phyloP scores from a whole-genome alignment of 2,888 invertebrate genomes.

The Peribatodes rhomboidaria region DNA sequence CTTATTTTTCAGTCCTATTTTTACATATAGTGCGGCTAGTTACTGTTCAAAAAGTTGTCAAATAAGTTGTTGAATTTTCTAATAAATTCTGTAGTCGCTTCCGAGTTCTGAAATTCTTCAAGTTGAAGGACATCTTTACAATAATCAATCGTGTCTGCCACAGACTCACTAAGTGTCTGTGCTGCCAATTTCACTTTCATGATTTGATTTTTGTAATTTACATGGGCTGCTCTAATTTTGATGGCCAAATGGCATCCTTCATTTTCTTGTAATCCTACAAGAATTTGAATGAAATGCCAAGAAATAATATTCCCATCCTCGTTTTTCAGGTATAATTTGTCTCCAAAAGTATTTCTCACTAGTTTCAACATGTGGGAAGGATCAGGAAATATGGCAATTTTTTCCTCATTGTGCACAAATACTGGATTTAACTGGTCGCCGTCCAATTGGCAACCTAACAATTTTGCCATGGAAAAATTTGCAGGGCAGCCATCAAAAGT shows the following conservation, averaged over 20 bases:
- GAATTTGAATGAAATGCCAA: conserved; percentile 18
- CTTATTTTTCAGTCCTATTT: too few species aligned
- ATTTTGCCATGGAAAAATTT: too few species aligned
- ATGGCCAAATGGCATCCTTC: conserved; percentile 42
- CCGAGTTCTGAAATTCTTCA: neutral
- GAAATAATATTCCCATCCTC: conserved; percentile 8
- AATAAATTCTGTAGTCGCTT: neutral
- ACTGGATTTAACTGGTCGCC: conserved; percentile 40
- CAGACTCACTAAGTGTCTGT: neutral
- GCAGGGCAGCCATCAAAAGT: too few species aligned
- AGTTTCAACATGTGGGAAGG: conserved; percentile 6
- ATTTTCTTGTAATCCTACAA: conserved; percentile 22
- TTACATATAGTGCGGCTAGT: too few species aligned
- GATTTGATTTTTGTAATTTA: conserved; percentile 3
- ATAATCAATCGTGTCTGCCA: neutral
- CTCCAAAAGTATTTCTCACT: conserved; percentile 8
- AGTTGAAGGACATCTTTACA: neutral
- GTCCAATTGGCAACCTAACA: neutral
- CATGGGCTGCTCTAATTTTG: conserved; percentile 18
- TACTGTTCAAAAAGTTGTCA: too few species aligned
- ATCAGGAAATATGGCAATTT: neutral
- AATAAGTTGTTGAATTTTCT: neutral
- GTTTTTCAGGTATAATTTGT: conserved; percentile 15
- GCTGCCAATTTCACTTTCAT: conserved; percentile 13
- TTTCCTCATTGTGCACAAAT: neutral